Conservation (phyloP, 2,888 invertebrate species). For the Drosophila multiciliata region DNA sequence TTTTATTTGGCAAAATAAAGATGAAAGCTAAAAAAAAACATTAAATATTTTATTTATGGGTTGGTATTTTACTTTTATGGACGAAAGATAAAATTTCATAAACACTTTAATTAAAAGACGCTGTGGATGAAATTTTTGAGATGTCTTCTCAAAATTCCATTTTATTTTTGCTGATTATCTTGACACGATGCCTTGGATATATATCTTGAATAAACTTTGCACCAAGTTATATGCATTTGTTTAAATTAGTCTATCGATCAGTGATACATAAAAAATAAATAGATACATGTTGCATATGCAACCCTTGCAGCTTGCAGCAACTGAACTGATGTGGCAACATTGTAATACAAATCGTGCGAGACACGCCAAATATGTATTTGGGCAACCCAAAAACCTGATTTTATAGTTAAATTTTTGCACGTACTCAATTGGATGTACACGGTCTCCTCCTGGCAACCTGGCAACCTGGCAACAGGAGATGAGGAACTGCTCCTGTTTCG, state of each 20-base stretch:
- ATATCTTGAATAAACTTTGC: background rate
- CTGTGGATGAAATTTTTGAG: background rate
- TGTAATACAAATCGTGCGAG: conserved; percentile 60
- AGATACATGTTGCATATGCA: conserved; percentile 10
- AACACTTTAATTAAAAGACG: background rate
- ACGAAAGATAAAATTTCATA: background rate
- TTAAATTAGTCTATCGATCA: background rate
- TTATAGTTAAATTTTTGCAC: conserved; percentile 72
- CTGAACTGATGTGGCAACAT: conserved; percentile 33
- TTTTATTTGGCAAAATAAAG: conserved; percentile 64
- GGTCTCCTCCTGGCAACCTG: conserved; percentile 13
- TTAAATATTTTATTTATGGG: conserved; percentile 3
- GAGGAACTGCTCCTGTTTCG: conserved; percentile 57
- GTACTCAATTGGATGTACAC: conserved; percentile 60
- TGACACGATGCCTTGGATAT: background rate
- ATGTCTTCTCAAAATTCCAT: background rate
- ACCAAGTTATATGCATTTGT: background rate
- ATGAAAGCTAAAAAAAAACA: conserved; percentile 55
- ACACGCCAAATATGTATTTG: conserved; percentile 48
- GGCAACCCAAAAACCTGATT: conserved; percentile 64
- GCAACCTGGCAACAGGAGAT: conserved; percentile 12
- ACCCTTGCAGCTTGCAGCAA: conserved; percentile 13
- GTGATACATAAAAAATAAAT: background rate
- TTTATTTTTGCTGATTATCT: background rate
- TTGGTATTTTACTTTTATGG: background rate